Evolutionary conservation across 2,797 vertebrate species (phyloP), one percentile per base, ranked within the genome.

Genomic region (Galaxias olidus): DNA sequence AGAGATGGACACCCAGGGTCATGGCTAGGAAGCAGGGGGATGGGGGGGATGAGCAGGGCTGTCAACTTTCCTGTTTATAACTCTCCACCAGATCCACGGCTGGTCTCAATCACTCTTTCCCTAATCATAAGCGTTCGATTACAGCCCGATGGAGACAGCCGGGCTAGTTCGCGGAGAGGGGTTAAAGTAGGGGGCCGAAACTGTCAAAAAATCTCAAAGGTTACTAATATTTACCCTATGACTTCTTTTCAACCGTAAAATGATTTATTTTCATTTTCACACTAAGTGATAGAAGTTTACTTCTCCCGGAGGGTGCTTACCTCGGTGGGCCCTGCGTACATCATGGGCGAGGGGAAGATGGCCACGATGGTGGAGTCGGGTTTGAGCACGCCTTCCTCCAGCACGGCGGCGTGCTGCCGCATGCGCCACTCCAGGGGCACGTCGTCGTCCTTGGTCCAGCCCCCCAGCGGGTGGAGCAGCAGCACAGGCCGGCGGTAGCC

Each of bases 241-340:
- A 30, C 30, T 30, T 30, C 30, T 30, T 2, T 30, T 30, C 6
- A 6, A 30, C 30, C 30, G n/a, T n/a, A n/a, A n/a, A n/a, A n/a
- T n/a, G n/a, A n/a, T n/a, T n/a, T n/a, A n/a, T n/a, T n/a, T n/a
- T n/a, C n/a, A n/a, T n/a, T n/a, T n/a, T n/a, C n/a, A n/a, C n/a
- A n/a, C n/a, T n/a, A n/a, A n/a, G n/a, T n/a, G n/a, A n/a, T n/a
- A n/a, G n/a, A n/a, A n/a, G n/a, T n/a, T n/a, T n/a, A n/a, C n/a
- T n/a, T n/a, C n/a, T n/a, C n/a, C n/a, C n/a, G n/a, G n/a, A n/a
- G n/a, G n/a, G n/a, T 14, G 41, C n/a, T 82, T 90, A 98, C 97
- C 96, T 99, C 97, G 0, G 97, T 99, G 58, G 97, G 97, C 30
- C 97, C 97, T 0, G 97, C 97, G 59, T 99, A 99, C 97, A 99